A percentile compares a stretch with the other conserved stretches of the same genome.
phyloP scores from a whole-genome alignment of 2,113 vertebrate species.

The Misgurnus mizolepis region DNA sequence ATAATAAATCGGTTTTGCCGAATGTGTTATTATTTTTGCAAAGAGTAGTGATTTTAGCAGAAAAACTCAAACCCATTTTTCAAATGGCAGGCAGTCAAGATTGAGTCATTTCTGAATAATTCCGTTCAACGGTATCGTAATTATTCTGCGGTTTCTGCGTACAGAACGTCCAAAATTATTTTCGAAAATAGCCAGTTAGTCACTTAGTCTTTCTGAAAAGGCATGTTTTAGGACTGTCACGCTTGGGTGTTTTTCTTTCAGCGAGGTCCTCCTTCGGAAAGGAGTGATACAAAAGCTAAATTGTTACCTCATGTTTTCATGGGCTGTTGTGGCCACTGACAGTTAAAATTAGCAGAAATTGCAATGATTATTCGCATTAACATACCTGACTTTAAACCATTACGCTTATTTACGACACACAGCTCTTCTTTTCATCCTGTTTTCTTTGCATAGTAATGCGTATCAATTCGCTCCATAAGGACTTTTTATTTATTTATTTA shows the following conservation, averaged over 20 bases:
- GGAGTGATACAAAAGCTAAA: constrained; percentile 83
- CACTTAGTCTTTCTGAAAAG: constrained; percentile 82
- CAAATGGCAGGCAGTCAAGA: constrained; percentile 71
- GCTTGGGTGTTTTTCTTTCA: constrained; percentile 83
- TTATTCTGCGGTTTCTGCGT: constrained; percentile 76
- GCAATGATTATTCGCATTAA: constrained; percentile 88
- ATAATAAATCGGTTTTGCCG: constrained; percentile 64
- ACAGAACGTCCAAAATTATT: constrained; percentile 64
- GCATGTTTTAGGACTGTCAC: constrained; percentile 79
- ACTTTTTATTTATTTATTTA: constrained; percentile 38
- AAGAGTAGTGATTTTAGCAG: constrained; percentile 75
- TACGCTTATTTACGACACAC: constrained; percentile 89
- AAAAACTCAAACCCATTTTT: constrained; percentile 75
- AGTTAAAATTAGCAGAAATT: constrained; percentile 93
- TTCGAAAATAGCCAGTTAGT: constrained; percentile 72
- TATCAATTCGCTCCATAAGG: constrained; percentile 53
- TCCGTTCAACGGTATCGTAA: constrained; percentile 78
- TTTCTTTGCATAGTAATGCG: constrained; percentile 60
- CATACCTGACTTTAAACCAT: constrained; percentile 83
- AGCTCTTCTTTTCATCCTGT: constrained; percentile 70
- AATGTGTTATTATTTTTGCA: constrained; percentile 82
- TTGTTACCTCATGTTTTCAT: constrained; percentile 91
- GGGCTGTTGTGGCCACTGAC: constrained; percentile 83
- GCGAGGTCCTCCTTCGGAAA: constrained; percentile 75
- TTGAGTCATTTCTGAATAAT: constrained; percentile 78